Evolutionary conservation across 2,797 vertebrate species (phyloP).

Genomic region (Ctenopoma multispine): DNA sequence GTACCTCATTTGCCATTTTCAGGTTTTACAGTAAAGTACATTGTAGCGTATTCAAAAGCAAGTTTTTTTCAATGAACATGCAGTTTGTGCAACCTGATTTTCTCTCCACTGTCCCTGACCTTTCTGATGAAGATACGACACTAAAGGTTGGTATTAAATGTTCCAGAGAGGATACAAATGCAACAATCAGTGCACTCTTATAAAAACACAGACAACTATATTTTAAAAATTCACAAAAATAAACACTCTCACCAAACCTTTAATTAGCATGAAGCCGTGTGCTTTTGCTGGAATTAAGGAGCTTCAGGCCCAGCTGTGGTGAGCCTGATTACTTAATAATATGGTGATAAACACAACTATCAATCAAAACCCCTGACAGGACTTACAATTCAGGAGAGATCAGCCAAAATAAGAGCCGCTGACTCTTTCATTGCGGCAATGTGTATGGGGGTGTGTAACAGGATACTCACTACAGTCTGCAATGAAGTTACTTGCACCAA

Average conservation of each 20-base stretch:
- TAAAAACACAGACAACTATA: constrained; percentile 75
- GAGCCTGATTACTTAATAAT: constrained; percentile 87
- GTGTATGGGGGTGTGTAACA: constrained; percentile 60
- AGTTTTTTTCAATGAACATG: not conserved
- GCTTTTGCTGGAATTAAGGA: constrained; percentile 82
- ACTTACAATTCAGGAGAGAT: constrained; percentile 81
- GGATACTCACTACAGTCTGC: constrained; percentile 58
- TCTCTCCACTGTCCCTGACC: not conserved
- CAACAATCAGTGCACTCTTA: constrained; percentile 61
- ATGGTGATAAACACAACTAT: constrained; percentile 86
- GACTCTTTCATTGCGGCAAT: constrained; percentile 81
- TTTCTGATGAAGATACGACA: constrained; percentile 34
- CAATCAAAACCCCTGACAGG: constrained; percentile 82
- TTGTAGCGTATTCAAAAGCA: not conserved
- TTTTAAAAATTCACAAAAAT: constrained; percentile 79
- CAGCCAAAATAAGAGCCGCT: constrained; percentile 78
- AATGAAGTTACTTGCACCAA: constrained; percentile 69
- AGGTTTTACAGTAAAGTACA: constrained; percentile 9
- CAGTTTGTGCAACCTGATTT: not conserved
- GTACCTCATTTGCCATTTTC: constrained; percentile 30
- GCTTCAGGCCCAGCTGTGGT: constrained; percentile 78
- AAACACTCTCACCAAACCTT: constrained; percentile 80
- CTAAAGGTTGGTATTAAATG: constrained; percentile 39
- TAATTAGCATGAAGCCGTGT: constrained; percentile 82
- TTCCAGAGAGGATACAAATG: constrained; percentile 56